Base-by-base conservation (phyloP, 2,888 invertebrate genomes). In the Caenorhabditis doughertyi region DNA sequence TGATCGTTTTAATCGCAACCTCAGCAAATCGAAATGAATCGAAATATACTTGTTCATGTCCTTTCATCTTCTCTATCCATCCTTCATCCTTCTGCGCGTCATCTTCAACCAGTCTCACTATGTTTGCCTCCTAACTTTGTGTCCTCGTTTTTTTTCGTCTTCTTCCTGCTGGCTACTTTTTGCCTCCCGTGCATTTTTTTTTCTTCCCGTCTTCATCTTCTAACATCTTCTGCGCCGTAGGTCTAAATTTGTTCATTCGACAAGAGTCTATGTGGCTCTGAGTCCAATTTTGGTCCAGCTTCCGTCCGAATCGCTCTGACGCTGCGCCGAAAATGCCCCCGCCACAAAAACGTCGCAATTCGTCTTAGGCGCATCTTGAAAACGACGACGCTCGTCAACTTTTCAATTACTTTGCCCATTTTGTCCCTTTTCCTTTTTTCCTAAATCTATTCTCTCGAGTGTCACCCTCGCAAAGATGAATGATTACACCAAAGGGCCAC, bases 301-400 rank as follows among this genome's bases (percentile, higher is more conserved):
- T 76, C 53, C 67, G 76, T 68, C 39, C 60, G 58, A 65, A 65
- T 55, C 39, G 53, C 44, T 60, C 35, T 32, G 27, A 1, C 60
- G 44, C 2, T 32, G 32, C n/a, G 23, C 49, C 49, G 35, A 58
- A 60, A 65, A 29, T 64, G 64, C 13, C 35, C 56, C 21, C 29
- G 4, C 51, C 39, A 9, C 64, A 49, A 67, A 67, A 77, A 77
- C 68, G 77, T 62, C 60, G 77, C 77, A 77, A 77, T 68, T 77
- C 77, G 68, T 77, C 77, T 77, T 67, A 39, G 65, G 58, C 56
- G 42, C 62, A 58, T 77, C 77, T 77, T 77, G 77, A 70, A 77
- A 77, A 77, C 77, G 77, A 77, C 77, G 68, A 68, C 77, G 77
- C 77, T 77, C 77, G 77, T 77, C 77, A 77, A 77, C 68, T 77